phyloP scores from a whole-genome alignment of 1,140 invertebrate genomes.

The Schlechtendalia chinensis region DNA sequence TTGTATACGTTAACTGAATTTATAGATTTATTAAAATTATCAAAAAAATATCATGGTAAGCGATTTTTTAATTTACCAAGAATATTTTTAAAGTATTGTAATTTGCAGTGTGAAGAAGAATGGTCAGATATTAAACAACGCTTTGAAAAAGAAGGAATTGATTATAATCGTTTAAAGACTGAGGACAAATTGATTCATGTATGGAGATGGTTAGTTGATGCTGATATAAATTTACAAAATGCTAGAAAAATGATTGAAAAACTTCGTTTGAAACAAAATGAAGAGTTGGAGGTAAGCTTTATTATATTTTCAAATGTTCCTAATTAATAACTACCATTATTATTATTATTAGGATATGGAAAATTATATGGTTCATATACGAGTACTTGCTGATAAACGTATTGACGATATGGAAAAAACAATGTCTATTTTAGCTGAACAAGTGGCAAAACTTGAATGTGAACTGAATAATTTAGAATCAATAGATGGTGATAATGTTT shows the following conservation, averaged over 20 bases:
- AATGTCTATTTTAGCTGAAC: conserved; percentile 53
- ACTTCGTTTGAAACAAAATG: conserved; percentile 56
- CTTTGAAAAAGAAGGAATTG: conserved; percentile 56
- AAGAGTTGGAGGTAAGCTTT: conserved; percentile 55
- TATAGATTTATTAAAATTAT: neutral
- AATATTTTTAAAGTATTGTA: neutral
- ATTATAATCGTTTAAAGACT: conserved; percentile 53
- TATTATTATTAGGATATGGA: conserved; percentile 55
- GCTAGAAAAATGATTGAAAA: conserved; percentile 57
- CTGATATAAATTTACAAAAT: conserved; percentile 56
- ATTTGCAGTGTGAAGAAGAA: conserved; percentile 55
- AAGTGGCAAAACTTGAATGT: conserved; percentile 52
- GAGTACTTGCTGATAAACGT: conserved; percentile 55
- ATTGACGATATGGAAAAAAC: conserved; percentile 55
- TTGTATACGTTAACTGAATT: too few relatives aligned
- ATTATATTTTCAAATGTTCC: neutral
- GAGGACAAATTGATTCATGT: conserved; percentile 56
- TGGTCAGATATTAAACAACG: conserved; percentile 55
- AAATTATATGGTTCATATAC: conserved; percentile 56
- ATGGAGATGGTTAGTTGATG: conserved; percentile 57
- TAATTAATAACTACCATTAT: conserved; percentile 25
- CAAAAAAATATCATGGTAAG: conserved; percentile 18
- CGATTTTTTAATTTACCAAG: neutral
- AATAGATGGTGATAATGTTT: conserved; percentile 49
- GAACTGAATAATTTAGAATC: conserved; percentile 32